phyloP scores from a whole-genome alignment of 2,797 vertebrate genomes.

The Bovichtus diacanthus region DNA sequence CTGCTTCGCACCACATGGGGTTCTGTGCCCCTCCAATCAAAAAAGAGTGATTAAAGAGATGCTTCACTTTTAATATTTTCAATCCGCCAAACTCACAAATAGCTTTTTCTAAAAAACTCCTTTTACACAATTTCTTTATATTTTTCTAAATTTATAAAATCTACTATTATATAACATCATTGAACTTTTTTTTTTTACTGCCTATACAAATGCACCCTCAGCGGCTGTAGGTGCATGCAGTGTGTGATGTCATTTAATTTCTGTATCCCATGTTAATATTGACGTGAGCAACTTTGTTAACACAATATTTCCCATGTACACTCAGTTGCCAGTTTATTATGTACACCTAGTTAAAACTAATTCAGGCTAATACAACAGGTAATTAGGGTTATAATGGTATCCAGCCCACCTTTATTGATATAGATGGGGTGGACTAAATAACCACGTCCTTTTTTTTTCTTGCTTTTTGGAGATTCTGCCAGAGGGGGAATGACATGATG shows the following conservation, averaged over 20 bases:
- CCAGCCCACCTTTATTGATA: not conserved
- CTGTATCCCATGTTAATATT: not conserved
- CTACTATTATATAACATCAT: not conserved
- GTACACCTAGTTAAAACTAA: not conserved
- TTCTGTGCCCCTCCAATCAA: not conserved
- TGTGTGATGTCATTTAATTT: not conserved
- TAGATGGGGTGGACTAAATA: not conserved
- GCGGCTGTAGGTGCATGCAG: not conserved
- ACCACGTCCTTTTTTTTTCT: too few species aligned
- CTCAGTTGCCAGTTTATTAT: not conserved
- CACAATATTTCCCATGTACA: not conserved
- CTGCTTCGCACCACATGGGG: conserved; percentile 49
- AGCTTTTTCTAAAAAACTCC: not conserved
- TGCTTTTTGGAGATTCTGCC: not conserved
- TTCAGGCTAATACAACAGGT: not conserved
- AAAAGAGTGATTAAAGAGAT: not conserved
- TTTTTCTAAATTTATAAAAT: not conserved
- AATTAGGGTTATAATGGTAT: not conserved
- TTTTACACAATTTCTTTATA: too few species aligned
- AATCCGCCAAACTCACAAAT: not conserved
- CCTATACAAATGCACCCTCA: not conserved
- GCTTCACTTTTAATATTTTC: not conserved
- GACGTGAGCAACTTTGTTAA: not conserved
- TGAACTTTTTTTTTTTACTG: not conserved
- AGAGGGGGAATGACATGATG: too few species aligned